Evolutionary conservation across 2,888 invertebrate species (phyloP).

Genomic region (Aleiodes leptofemur): DNA sequence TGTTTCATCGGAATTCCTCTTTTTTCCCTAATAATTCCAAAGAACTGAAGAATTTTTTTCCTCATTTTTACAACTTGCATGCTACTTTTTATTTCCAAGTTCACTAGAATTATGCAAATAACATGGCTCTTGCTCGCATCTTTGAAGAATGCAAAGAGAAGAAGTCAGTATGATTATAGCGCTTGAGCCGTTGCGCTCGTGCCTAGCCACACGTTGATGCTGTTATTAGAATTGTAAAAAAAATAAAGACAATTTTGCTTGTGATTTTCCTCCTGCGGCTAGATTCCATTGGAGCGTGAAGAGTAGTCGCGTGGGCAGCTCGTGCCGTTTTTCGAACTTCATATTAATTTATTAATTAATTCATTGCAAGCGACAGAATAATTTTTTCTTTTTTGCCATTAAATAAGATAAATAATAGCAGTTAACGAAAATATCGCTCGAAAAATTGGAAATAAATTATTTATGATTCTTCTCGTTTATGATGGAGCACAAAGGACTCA

Average conservation of each 20-base stretch:
- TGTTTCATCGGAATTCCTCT: background rate
- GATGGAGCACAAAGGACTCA: constrained; percentile 43
- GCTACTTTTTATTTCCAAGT: too few relatives aligned
- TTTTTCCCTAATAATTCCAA: background rate
- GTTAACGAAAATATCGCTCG: background rate
- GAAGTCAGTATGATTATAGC: constrained; percentile 47
- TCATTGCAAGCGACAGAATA: too few relatives aligned
- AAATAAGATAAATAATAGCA: background rate
- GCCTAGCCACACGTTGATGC: constrained; percentile 49
- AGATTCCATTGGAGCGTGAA: constrained; percentile 15
- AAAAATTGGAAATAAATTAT: constrained; percentile 28
- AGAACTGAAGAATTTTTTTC: too few relatives aligned
- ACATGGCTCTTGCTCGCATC: background rate
- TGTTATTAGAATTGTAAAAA: background rate
- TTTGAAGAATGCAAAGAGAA: constrained; percentile 45
- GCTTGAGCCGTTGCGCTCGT: constrained; percentile 63
- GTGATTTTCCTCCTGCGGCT: background rate
- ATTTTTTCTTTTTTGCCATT: too few relatives aligned
- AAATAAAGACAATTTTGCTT: background rate
- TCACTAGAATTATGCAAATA: too few relatives aligned
- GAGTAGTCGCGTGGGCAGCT: constrained; percentile 16
- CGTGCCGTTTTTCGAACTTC: constrained; percentile 1
- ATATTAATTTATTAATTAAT: too few relatives aligned
- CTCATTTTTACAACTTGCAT: too few relatives aligned
- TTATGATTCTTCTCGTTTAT: background rate